These are phyloP conservation scores for Pachypeltis micranthus DNA, from an alignment of 1,140 invertebrate species.

Conservation along the genomic window DNA sequence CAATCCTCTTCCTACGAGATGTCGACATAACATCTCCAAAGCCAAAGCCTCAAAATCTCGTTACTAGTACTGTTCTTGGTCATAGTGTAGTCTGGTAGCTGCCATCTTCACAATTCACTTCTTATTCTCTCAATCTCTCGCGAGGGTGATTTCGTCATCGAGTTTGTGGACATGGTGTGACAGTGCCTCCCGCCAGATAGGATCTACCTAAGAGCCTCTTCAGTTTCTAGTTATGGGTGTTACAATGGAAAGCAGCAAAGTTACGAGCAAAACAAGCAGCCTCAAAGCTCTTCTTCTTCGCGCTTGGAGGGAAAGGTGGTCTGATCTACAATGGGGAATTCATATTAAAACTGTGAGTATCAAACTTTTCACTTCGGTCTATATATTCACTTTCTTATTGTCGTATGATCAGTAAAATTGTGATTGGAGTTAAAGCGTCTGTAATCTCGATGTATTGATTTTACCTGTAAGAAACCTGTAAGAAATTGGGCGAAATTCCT, in stretches of 20 bases:
- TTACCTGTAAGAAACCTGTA: no score
- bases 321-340: constrained; percentile 88
- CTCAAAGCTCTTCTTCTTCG: constrained; percentile 72
- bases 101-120: neutral
- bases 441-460: no score
- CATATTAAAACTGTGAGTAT: constrained; percentile 73
- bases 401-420: no score
- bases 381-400: no score
- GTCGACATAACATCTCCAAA: neutral
- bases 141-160: neutral
- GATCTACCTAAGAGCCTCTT: constrained; percentile 16
- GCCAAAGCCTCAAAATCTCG: neutral
- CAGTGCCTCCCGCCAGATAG: constrained; percentile 3
- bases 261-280: constrained; percentile 69
- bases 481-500: no score
- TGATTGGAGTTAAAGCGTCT: no score
- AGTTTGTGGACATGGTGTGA: constrained; percentile 22
- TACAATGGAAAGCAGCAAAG: constrained; percentile 41
- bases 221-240: constrained; percentile 23
- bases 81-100: neutral
- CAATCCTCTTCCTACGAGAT: neutral
- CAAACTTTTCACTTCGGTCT: neutral
- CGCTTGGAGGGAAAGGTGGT: constrained; percentile 90
- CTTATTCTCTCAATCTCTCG: neutral
- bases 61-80: neutral